Evolutionary conservation across 2,888 invertebrate species (phyloP), one percentile per base, ranked within the genome.

Genomic region (Petrolisthes cinctipes): DNA sequence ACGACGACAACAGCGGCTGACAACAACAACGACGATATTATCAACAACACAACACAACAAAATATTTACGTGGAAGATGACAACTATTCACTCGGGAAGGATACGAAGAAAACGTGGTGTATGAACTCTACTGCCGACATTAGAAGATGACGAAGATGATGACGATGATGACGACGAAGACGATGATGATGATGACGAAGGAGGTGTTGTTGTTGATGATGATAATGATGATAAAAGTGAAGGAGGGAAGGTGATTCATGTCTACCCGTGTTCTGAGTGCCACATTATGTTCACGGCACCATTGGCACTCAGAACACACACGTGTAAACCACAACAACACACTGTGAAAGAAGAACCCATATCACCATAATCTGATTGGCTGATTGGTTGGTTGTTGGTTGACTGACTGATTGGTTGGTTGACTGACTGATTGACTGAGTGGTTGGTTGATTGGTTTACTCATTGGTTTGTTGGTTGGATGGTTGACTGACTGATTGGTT

Each of bases 81-180:
- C n/a, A n/a, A n/a, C n/a, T n/a, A n/a, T n/a, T n/a, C n/a, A n/a
- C n/a, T n/a, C n/a, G n/a, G n/a, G n/a, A 71, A 56, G 56, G 81
- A 54, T 75, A 82, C 57, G 57, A 54, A 4, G 78, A 83, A 14
- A 71, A 83, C 23, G 86, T 86, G 57, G 86, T 83, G 5, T 86
- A 86, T 54, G 83, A 86, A 57, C 83, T 86, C 14, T 86, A 86
- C 20, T 81, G 86, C 61, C 78, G 5, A 57, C 23, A 23, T n/a
- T 37, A 5, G 71, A 83, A 9, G 83, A 80, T 14, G 75, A 82
- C 7, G 17, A 73, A 7, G 37, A 80, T 23, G 51, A 66, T 66
- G 37, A 5, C 4, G 80, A 81, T 20, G n/a, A 37, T n/a, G 9
- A 51, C 0, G 6, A 37, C 14, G 9, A 37, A 0, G 23, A 73